Evolutionary conservation across 2,888 invertebrate species (phyloP), one percentile per base, ranked within the genome.

Genomic region (Drosophila hawaiiensis): DNA sequence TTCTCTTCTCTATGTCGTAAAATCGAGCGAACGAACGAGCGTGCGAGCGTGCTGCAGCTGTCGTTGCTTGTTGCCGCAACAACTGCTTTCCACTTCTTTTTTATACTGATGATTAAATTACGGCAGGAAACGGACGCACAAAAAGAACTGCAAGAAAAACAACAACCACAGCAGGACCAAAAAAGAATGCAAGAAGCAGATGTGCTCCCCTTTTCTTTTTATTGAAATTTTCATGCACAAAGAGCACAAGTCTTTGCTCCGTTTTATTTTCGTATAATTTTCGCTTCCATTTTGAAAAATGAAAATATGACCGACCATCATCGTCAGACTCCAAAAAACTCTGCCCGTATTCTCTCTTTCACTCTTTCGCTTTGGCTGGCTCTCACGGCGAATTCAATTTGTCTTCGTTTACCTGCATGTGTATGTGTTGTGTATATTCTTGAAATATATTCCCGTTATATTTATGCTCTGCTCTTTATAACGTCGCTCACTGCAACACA

Each of bases 91-190:
- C 73, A 81, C 78, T 58, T 79, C 61, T 62, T 67, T 78, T 76
- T 65, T 73, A 70, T 81, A 74, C 49, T 73, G 74, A 74, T 78
- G 79, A 80, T 81, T 80, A 74, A 80, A 81, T 80, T 81, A 80
- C 78, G 70, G 74, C 82, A 80, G 80, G 78, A 80, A 80, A 58
- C 74, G 68, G 54, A 74, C 74, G 69, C 67, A 61, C 66, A 73
- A 69, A 77, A 58, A 61, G 4, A 61, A 56, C 33, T 62, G 35
- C 12, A 60, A 60, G 12, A 58, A 14, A 22, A 41, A n/a, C 41
- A 41, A n/a, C 16, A 43, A 28, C 35, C 31, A n/a, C 16, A 66
- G 41, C 33, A 72, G 52, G 47, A 47, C 47, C 19, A 62, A 60
- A 41, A 62, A 60, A 47, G 59, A 35, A 54, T 41, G 35, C 43